Percentiles rank a stretch among this genome's conserved stretches.
phyloP scores from a whole-genome alignment of 2,888 invertebrate species.

The Andrena dorsata region DNA sequence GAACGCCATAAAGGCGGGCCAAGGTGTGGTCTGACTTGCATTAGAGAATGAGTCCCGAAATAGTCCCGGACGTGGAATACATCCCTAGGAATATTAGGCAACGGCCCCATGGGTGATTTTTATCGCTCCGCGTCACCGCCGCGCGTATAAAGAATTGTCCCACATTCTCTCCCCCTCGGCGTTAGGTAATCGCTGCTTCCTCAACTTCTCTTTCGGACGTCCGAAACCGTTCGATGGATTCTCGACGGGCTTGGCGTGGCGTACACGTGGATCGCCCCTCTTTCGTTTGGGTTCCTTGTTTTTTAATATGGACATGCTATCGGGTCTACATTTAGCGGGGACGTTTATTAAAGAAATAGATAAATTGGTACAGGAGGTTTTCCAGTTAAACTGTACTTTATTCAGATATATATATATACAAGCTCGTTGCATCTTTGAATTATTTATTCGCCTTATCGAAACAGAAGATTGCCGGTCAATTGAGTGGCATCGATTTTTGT shows the following conservation, averaged over 20 bases:
- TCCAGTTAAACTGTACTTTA: too few relatives aligned
- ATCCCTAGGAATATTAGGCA: conserved; percentile 73
- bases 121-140: conserved; percentile 58
- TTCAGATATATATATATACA: not conserved
- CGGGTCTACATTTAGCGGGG: not conserved
- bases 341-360: not conserved
- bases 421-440: not conserved
- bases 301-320: not conserved
- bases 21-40: conserved; percentile 62
- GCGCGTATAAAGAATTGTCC: conserved; percentile 51
- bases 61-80: conserved; percentile 70
- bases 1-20: conserved; percentile 51
- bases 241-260: not conserved
- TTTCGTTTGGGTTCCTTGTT: not conserved
- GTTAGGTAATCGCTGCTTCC: conserved; percentile 35
- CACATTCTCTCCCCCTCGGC: conserved; percentile 22
- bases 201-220: not conserved
- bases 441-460: not conserved
- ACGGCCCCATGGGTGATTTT: conserved; percentile 64
- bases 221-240: not conserved
- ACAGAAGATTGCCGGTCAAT: not conserved
- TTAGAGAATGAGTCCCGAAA: conserved; percentile 72
- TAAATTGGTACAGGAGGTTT: too few relatives aligned
- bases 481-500: too few relatives aligned
- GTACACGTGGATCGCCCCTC: conserved; percentile 5